Percentiles rank a stretch among this genome's conserved stretches.
phyloP scores from a whole-genome alignment of 2,113 vertebrate species.

The Prunella himalayana region DNA sequence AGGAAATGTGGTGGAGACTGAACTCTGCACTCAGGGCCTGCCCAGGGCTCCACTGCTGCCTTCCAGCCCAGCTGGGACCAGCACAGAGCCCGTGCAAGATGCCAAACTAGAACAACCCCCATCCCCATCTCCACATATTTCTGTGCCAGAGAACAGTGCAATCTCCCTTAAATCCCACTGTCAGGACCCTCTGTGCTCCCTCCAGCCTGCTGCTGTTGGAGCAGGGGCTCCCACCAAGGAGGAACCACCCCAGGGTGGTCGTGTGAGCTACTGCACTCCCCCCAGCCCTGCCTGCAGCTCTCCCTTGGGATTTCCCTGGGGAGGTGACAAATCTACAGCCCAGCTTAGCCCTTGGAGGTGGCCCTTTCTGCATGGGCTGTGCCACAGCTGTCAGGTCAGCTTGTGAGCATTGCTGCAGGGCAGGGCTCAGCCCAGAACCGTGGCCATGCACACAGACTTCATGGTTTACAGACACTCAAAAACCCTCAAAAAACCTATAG shows the following conservation, averaged over 20 bases:
- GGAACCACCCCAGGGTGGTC: rapidly evolving
- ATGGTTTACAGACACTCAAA: neutral
- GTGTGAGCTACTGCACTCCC: rapidly evolving
- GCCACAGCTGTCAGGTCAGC: neutral
- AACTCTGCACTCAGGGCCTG: neutral
- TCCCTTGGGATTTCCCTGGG: neutral
- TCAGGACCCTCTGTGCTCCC: rapidly evolving
- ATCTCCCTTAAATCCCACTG: neutral
- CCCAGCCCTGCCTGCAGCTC: neutral
- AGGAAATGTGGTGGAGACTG: rapidly evolving
- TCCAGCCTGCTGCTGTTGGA: rapidly evolving
- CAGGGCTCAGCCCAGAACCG: neutral
- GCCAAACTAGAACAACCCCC: neutral
- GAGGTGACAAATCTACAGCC: neutral
- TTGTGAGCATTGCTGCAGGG: rapidly evolving
- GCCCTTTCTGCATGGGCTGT: neutral
- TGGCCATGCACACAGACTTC: neutral
- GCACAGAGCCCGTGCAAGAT: neutral
- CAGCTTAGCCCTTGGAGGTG: neutral
- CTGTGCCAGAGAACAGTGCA: neutral
- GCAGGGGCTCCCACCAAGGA: rapidly evolving
- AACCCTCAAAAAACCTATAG: neutral
- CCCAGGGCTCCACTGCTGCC: neutral
- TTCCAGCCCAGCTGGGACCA: rapidly evolving
- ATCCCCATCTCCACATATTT: neutral